Percentiles rank a stretch among this genome's conserved stretches.
Evolutionary conservation across 2,113 vertebrate genomes (phyloP).

Genomic region (Chloroceryle aenea): DNA sequence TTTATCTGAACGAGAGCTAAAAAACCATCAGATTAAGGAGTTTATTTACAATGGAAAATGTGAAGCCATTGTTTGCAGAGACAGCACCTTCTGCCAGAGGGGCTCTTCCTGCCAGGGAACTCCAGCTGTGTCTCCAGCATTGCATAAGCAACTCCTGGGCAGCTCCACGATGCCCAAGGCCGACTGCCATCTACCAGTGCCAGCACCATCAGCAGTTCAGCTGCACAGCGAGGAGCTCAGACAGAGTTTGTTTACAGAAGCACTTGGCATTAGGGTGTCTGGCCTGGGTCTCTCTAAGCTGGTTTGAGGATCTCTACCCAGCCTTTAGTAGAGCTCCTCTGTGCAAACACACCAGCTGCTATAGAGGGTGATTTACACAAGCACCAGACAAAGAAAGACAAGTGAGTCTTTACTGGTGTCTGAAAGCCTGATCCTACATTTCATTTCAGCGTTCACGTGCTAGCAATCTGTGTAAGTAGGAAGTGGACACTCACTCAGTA

Average conservation of each 20-base stretch:
- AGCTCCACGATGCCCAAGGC: not conserved
- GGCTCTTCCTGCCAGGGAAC: not conserved
- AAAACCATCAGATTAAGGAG: not conserved
- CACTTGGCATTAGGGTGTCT: rapidly evolving
- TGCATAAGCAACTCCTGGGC: not conserved
- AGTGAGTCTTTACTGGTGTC: not conserved
- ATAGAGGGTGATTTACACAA: not conserved
- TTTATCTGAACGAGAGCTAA: not conserved
- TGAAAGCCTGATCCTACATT: not conserved
- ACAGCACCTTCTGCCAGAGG: not conserved
- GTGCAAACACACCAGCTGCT: not conserved
- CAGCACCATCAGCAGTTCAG: not conserved
- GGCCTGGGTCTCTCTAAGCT: not conserved
- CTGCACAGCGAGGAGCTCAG: not conserved
- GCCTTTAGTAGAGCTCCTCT: not conserved
- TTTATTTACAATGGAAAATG: constrained; percentile 23
- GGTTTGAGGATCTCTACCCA: not conserved
- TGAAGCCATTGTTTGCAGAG: constrained; percentile 11
- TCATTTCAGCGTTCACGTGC: too few relatives aligned
- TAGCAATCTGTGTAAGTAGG: not conserved
- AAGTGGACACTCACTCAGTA: constrained; percentile 86
- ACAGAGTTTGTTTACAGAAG: rapidly evolving
- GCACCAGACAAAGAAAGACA: not conserved
- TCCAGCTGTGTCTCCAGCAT: constrained; percentile 26
- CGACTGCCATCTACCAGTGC: not conserved